Evolutionary conservation across 2,888 invertebrate species (phyloP).

Genomic region (Piscicola geometra): DNA sequence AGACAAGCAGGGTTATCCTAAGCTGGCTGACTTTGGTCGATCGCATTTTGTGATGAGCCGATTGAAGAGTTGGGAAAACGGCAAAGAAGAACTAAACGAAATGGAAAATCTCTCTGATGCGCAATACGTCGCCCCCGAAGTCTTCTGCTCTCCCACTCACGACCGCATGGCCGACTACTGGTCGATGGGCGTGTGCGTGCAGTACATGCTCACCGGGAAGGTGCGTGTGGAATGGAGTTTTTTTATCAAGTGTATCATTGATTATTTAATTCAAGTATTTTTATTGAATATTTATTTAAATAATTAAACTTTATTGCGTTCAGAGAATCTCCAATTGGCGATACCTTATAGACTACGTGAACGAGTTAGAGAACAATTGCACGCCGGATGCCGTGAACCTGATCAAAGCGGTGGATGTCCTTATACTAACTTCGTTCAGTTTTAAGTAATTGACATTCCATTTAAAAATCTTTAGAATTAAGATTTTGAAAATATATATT

Average conservation of each 20-base stretch:
- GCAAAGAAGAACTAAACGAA: not conserved
- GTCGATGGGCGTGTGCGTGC: conserved; percentile 28
- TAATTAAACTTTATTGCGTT: not conserved
- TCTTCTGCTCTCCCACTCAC: not conserved
- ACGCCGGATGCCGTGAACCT: not conserved
- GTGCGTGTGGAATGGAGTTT: not conserved
- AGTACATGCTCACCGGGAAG: conserved; percentile 29
- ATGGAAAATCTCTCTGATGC: conserved; percentile 2
- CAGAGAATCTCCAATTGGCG: conserved; percentile 25
- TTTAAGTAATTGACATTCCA: too few relatives aligned
- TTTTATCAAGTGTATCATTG: not conserved
- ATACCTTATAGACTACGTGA: conserved; percentile 14
- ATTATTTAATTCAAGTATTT: conserved; percentile 2
- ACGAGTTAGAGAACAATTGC: conserved; percentile 19
- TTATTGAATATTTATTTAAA: not conserved
- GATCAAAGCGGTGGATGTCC: conserved; percentile 15
- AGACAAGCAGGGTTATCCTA: not conserved
- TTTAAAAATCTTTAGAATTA: not conserved
- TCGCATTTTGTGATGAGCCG: not conserved
- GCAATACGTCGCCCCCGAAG: conserved; percentile 28
- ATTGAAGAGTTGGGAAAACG: not conserved
- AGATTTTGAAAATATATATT: not conserved
- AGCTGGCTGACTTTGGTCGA: not conserved
- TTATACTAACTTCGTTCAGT: too few relatives aligned
- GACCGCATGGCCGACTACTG: conserved; percentile 28